A percentile compares a stretch with the other conserved stretches of the same genome.
Evolutionary conservation across 2,797 vertebrate species (phyloP).

Genomic region (Phyllotis vaccarum): DNA sequence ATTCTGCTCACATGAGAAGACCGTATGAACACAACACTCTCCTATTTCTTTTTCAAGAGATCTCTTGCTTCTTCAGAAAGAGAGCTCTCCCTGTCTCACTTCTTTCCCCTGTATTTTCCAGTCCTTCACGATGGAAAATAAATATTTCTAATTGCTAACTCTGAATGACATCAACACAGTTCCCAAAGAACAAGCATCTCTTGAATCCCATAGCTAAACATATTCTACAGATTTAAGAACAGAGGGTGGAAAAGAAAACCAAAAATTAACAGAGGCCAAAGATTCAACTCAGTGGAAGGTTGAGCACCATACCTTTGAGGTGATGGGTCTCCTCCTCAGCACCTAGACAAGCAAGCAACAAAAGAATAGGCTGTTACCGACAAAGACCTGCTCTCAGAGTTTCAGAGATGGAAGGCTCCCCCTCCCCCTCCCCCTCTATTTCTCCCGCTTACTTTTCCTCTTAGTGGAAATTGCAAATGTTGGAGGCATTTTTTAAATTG

Average conservation of each 20-base stretch:
- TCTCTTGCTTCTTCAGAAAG: neutral
- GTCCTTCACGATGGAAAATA: neutral
- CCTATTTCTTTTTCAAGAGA: neutral
- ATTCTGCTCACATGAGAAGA: neutral
- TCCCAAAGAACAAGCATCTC: constrained; percentile 30
- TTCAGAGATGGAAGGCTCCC: neutral
- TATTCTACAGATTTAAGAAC: constrained; percentile 45
- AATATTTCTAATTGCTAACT: constrained; percentile 20
- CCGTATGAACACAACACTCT: neutral
- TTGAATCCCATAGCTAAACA: neutral
- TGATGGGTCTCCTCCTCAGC: too few species aligned
- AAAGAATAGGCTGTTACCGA: neutral
- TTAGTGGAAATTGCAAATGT: neutral
- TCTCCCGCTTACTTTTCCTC: neutral
- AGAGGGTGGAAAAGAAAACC: neutral
- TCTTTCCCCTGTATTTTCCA: neutral
- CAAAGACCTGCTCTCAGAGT: neutral
- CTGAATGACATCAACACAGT: constrained; percentile 16
- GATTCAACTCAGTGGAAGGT: neutral
- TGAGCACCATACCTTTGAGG: accelerated
- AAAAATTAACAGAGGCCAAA: neutral
- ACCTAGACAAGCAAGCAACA: neutral
- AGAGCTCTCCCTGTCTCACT: neutral
- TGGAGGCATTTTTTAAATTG: constrained; percentile 27
- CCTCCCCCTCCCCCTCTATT: neutral